Base-by-base conservation (phyloP, 2,888 invertebrate species). In the Brachyopa scutellaris region DNA sequence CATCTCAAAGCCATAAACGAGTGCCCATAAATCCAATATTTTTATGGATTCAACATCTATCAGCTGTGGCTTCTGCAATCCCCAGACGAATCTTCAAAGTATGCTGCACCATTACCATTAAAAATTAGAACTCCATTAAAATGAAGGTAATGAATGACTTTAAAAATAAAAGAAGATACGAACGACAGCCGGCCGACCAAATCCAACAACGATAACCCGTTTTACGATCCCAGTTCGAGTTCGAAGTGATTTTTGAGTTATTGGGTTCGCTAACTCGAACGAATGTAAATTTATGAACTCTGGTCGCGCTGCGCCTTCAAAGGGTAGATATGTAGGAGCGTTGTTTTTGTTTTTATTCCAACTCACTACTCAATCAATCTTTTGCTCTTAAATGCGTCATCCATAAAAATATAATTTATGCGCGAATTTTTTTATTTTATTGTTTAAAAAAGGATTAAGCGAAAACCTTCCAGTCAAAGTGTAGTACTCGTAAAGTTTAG, bases 331-430 rank as follows among this genome's bases (percentile, higher is more conserved):
- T n/a, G n/a, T n/a, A 23, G 6, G n/a, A 19, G 55, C 11, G 33
- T 6, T 29, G 17, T 13, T 26, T 62, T 36, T 17, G 42, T 15
- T 26, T 49, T 57, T 70, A 67, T 73, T 67, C 61, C 66, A 17
- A 38, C 62, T 64, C 62, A 42, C 42, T 15, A 2, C 17, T 11
- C 38, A 31, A 23, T 45, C 61, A 45, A 73, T 73, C 47, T 73
- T 59, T 72, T 45, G 57, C 55, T 33, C 53, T 13, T 79, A 67
- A 73, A 73, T 53, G 73, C 79, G 79, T 79, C 73, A 55, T 74
- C n/a, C 79, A 59, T 80, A 74, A 80, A 80, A 80, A 64, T 74
- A 80, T 80, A 80, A 80, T 74, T 80, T 80, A 80, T 80, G 74
- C 74, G 62, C 36, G 6, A 36, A 64, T 57, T 17, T 3, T 40